Evolutionary conservation across 2,888 invertebrate genomes (phyloP).

Genomic region (Plemyria rubiginata): DNA sequence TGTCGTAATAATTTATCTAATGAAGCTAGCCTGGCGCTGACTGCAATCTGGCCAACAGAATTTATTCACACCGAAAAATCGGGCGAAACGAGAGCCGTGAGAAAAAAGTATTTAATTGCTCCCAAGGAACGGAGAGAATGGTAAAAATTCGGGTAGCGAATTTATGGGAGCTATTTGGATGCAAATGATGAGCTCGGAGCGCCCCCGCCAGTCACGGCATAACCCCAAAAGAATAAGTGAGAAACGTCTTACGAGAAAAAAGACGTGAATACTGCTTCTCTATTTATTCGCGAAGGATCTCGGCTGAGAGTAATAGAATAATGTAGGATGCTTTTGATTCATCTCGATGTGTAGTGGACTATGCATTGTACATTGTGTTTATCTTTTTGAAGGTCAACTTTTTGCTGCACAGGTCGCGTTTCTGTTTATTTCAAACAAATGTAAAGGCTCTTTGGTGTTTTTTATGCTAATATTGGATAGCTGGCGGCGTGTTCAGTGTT

Average conservation of each 20-base stretch:
- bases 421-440: slow-evolving; percentile 23
- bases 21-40: slow-evolving; percentile 64
- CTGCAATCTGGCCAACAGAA: slow-evolving; percentile 73
- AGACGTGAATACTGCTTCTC: slow-evolving; percentile 63
- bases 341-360: slow-evolving; percentile 33
- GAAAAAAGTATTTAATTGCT: slow-evolving; percentile 83
- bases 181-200: slow-evolving; percentile 81
- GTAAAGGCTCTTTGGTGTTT: slow-evolving; percentile 25
- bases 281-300: slow-evolving; percentile 70
- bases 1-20: slow-evolving; percentile 69
- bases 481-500: slow-evolving; percentile 32
- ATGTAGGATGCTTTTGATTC: slow-evolving; percentile 49
- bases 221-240: slow-evolving; percentile 81
- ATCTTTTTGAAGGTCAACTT: slow-evolving; percentile 32
- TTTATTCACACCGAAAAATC: slow-evolving; percentile 76
- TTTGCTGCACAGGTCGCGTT: slow-evolving; percentile 22
- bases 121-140: slow-evolving; percentile 78
- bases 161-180: slow-evolving; percentile 84
- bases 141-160: slow-evolving; percentile 83
- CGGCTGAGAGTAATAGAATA: slow-evolving; percentile 56
- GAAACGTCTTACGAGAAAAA: slow-evolving; percentile 77
- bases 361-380: slow-evolving; percentile 38
- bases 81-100: slow-evolving; percentile 60
- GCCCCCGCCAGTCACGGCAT: slow-evolving; percentile 70
- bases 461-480: slow-evolving; percentile 29